Conservation (phyloP, 2,888 invertebrate species). For the Achlya flavicornis region DNA sequence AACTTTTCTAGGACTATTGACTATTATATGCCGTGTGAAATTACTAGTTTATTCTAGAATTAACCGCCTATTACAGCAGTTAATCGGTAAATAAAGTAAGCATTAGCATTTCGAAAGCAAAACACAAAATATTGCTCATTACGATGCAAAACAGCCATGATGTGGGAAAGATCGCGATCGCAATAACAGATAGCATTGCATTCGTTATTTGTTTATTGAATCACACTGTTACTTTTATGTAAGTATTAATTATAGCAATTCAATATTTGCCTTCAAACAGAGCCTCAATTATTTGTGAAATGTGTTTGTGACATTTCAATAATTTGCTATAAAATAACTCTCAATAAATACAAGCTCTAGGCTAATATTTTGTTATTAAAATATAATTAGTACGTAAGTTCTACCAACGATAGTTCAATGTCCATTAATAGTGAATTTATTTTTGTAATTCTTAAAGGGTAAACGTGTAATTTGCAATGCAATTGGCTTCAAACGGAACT, state of each 20-base stretch:
- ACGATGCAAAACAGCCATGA: conserved; percentile 3
- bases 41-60: neutral
- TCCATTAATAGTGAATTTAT: conserved; percentile 7
- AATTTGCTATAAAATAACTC: no score
- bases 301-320: no score
- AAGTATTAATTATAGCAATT: neutral
- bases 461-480: conserved; percentile 8
- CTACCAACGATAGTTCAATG: conserved; percentile 4
- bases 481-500: conserved; percentile 22
- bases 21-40: neutral
- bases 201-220: neutral
- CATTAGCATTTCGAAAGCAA: neutral
- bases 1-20: neutral
- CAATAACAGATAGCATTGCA: neutral
- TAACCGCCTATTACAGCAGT: neutral
- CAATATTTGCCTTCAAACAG: no score
- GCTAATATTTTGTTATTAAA: neutral
- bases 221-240: neutral
- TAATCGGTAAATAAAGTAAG: neutral
- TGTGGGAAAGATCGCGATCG: conserved; percentile 5
- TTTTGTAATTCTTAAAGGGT: conserved; percentile 1
- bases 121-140: neutral
- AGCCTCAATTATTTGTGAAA: no score
- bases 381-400: neutral
- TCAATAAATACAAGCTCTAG: no score